Conservation (phyloP, 2,888 invertebrate species). For the Ypsolopha scabrella region DNA sequence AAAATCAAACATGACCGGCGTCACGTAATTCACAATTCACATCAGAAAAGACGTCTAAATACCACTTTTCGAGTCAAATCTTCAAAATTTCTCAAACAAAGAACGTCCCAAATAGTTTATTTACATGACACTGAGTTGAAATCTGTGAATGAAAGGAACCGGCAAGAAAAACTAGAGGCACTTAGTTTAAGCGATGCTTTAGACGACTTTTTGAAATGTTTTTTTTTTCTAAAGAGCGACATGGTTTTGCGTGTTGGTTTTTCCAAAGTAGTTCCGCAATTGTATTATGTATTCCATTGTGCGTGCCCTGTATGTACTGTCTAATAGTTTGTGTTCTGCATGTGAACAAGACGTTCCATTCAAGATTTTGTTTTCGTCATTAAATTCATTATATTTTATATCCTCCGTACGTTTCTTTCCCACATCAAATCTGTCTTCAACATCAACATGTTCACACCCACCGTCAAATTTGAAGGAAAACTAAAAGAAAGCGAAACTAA, state of each 20-base stretch:
- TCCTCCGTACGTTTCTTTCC: no score
- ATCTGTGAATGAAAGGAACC: neutral
- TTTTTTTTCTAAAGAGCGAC: neutral
- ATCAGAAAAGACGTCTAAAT: neutral
- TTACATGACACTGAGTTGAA: neutral
- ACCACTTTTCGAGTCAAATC: neutral
- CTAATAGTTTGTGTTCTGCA: no score
- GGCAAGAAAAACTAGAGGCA: neutral
- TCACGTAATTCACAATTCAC: neutral
- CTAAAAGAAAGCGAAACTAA: no score
- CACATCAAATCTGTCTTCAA: no score
- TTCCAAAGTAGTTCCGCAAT: no score
- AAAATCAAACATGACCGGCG: neutral
- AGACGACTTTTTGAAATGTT: neutral
- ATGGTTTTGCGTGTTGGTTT: neutral
- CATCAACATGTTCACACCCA: no score
- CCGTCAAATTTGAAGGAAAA: no score
- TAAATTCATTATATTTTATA: no score
- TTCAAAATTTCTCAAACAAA: neutral
- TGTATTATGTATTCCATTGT: no score
- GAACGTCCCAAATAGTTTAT: neutral
- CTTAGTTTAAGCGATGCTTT: neutral
- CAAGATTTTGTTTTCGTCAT: no score
- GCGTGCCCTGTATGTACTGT: no score
- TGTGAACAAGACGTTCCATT: no score